A percentile compares a stretch with the other conserved stretches of the same genome.
These are phyloP conservation scores for Pituophis catenifer DNA, from an alignment of 2,113 vertebrate species.

Conservation along the genomic window DNA sequence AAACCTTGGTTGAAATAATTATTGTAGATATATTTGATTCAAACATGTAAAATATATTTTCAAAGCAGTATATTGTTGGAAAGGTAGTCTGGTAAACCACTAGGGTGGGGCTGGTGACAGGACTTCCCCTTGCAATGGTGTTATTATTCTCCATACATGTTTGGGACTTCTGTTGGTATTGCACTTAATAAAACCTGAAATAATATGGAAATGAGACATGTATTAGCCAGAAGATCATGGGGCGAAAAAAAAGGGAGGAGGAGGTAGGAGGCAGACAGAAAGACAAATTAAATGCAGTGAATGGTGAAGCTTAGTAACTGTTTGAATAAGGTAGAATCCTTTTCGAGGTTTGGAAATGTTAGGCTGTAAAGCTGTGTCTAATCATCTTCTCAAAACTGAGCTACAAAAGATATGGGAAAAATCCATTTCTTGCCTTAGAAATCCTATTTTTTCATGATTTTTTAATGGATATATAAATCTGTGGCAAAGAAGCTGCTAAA, in stretches of 20 bases:
- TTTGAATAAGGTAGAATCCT: conserved; percentile 43
- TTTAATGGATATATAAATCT: background rate
- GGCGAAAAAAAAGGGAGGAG: conserved; percentile 55
- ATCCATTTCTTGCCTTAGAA: background rate
- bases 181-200: conserved; percentile 53
- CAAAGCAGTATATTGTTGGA: conserved; percentile 31
- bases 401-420: background rate
- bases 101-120: conserved; percentile 53
- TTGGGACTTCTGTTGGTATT: conserved; percentile 61
- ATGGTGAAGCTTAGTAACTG: conserved; percentile 40
- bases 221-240: conserved; percentile 58
- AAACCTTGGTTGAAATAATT: conserved; percentile 1
- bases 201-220: conserved; percentile 31
- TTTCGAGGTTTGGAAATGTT: background rate
- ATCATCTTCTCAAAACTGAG: background rate
- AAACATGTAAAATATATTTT: conserved; percentile 38
- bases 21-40: background rate
- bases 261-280: conserved; percentile 52
- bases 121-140: conserved; percentile 43
- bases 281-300: conserved; percentile 50
- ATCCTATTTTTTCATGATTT: background rate
- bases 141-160: conserved; percentile 50
- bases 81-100: conserved; percentile 39
- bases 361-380: conserved; percentile 2
- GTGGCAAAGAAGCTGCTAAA: conserved; percentile 36